These are phyloP conservation scores for Holocentrus rufus DNA, from an alignment of 2,797 vertebrate species.

Conservation along the genomic window DNA sequence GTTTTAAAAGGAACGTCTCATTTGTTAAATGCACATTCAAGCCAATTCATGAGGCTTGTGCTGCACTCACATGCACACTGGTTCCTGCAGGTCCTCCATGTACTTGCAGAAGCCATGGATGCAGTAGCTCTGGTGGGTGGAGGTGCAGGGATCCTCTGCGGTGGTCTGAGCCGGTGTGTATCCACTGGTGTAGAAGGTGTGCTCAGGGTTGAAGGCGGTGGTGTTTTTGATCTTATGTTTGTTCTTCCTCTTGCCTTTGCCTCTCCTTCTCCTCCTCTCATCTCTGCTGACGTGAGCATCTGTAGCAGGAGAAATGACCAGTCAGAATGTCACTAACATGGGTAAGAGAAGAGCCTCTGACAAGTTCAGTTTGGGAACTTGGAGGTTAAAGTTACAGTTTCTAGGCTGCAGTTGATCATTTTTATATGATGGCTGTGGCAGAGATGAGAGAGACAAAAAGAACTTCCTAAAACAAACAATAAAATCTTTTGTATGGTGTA, in stretches of 20 bases:
- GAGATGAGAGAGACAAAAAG: no score
- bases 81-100: conserved; percentile 79
- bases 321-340: neutral
- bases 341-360: neutral
- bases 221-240: conserved; percentile 60
- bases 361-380: neutral
- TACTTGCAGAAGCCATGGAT: conserved; percentile 83
- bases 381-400: no score
- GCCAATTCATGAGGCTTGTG: neutral
- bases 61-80: conserved; percentile 82
- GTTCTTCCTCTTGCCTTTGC: conserved; percentile 66
- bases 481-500: no score
- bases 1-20: no score
- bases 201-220: conserved; percentile 58
- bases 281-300: conserved; percentile 42
- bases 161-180: conserved; percentile 49
- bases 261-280: conserved; percentile 60
- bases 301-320: conserved; percentile 44
- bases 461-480: no score
- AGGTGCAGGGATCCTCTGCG: conserved; percentile 76
- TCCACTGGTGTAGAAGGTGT: conserved; percentile 43
- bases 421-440: no score
- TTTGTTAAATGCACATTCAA: neutral
- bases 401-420: no score
- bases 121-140: conserved; percentile 80